phyloP scores from a whole-genome alignment of 2,113 vertebrate species.

The Brachyhypopomus occidentalis region DNA sequence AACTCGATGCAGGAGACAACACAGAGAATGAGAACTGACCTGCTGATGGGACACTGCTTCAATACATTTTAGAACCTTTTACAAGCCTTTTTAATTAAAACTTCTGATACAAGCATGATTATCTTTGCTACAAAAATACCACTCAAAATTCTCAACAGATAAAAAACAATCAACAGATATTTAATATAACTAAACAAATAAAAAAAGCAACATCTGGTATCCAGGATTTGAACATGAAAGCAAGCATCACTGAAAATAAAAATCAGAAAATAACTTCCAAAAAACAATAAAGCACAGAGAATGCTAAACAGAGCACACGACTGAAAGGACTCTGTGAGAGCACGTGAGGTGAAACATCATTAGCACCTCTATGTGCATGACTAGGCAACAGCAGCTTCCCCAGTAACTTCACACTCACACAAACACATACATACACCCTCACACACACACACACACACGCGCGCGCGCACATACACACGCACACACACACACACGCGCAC shows the following conservation, averaged over 20 bases:
- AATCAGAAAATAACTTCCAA: not conserved
- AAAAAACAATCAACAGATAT: too few species aligned
- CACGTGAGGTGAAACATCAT: not conserved
- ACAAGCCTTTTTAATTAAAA: not conserved
- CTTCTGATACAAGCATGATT: not conserved
- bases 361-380: conserved; percentile 19
- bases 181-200: too few species aligned
- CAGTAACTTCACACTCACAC: conserved; percentile 5
- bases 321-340: not conserved
- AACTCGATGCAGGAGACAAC: not conserved
- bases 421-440: not conserved
- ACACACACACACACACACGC: not conserved
- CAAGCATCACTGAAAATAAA: not conserved
- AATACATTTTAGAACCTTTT: not conserved
- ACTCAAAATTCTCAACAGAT: too few species aligned
- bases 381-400: conserved; percentile 48
- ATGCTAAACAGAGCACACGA: not conserved
- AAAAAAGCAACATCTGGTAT: too few species aligned
- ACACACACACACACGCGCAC: conserved; percentile 4
- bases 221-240: too few species aligned
- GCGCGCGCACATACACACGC: not conserved
- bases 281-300: not conserved
- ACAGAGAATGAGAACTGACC: not conserved
- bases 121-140: too few species aligned
- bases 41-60: not conserved